Evolutionary conservation across 1,140 invertebrate species (phyloP), one percentile per base, ranked within the genome.

Genomic region (Battus philenor): DNA sequence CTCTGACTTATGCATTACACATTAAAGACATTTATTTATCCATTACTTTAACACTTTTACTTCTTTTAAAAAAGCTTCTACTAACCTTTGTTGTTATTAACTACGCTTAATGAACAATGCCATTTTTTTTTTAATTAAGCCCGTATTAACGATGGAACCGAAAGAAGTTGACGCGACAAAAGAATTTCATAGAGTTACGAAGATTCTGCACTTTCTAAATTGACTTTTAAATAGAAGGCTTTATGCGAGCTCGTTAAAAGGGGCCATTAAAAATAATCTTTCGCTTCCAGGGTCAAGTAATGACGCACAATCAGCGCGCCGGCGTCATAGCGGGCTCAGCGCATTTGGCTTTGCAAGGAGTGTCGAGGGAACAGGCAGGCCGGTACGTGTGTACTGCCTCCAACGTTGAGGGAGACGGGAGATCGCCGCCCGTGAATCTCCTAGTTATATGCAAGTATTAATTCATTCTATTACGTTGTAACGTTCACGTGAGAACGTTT

Each of bases 391-490:
- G 94, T 71, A 91, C 92, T 3, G 95, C 94, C 0, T 93, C 93
- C 20, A 96, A 96, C 65, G 93, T 94, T 5, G 94, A 96, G 75
- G 94, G 94, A 11, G 93, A 95, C 64, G 94, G 94, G 7, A 90
- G 91, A 45, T 95, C 94, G 18, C 91, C 93, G 55, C 89, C 87
- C 10, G 91, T 95, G 1, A 89, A 91, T 61, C 86, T 96, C 12
- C 93, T 93, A 86, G 92, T 96, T 58, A 95, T 95, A 91, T 96
- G 94, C 95, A 88, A 95, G 94, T 93, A n/a, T n/a, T n/a, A n/a
- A n/a, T 24, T 24, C 22, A 24, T 8, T 5, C 9, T 8, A 24
- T 24, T 24, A 5, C 22, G 6, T 24, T 24, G 9, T 1, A 24
- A 1, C 22, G 9, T 24, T 5, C 22, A 1, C 6, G 1, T 8